A percentile compares a stretch with the other conserved stretches of the same genome.
phyloP scores from a whole-genome alignment of 2,888 invertebrate species.

The Salpingus planirostris region DNA sequence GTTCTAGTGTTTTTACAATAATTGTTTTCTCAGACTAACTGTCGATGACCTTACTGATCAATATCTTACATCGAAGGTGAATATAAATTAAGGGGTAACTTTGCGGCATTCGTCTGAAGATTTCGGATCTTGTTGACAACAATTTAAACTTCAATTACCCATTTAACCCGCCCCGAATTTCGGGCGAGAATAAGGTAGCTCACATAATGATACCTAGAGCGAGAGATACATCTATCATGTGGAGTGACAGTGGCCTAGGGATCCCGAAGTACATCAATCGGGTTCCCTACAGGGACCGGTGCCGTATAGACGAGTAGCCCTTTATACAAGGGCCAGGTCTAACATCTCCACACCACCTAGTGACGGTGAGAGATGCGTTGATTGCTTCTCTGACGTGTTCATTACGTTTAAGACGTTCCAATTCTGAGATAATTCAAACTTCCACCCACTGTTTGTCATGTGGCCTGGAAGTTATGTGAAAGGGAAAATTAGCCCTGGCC shows the following conservation, averaged over 20 bases:
- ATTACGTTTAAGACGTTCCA: conserved; percentile 28
- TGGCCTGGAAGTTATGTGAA: conserved; percentile 13
- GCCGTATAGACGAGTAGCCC: too few relatives aligned
- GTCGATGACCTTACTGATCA: too few relatives aligned
- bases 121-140: too few relatives aligned
- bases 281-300: conserved; percentile 15
- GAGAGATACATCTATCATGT: conserved; percentile 15
- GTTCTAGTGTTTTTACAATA: neutral
- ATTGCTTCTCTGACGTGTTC: conserved; percentile 33
- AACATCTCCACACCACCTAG: conserved; percentile 19
- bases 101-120: too few relatives aligned
- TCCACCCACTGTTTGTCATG: conserved; percentile 20
- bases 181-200: neutral
- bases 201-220: conserved; percentile 7
- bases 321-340: conserved; percentile 3
- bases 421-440: conserved; percentile 24
- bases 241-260: conserved; percentile 21
- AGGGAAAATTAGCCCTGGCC: conserved; percentile 12
- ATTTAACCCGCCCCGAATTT: too few relatives aligned
- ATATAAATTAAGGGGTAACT: too few relatives aligned
- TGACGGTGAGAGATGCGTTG: conserved; percentile 29
- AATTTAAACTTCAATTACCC: conserved; percentile 9
- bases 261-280: conserved; percentile 20
- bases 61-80: too few relatives aligned
- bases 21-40: neutral